Base-by-base conservation (phyloP, 2,113 vertebrate species). In the Athene noctua region DNA sequence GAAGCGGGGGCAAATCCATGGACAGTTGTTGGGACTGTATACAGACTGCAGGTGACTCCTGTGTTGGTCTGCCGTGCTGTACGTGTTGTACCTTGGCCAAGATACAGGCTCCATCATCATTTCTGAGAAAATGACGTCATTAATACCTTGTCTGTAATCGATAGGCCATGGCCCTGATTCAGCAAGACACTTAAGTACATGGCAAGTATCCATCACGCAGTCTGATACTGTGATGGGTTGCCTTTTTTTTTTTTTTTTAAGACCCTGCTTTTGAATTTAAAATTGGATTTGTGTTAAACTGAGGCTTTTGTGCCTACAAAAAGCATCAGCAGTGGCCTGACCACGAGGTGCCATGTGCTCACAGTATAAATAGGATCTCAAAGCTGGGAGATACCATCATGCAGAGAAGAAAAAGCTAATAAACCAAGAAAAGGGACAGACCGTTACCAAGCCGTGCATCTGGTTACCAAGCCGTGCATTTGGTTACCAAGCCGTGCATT, bases 51-150 rank as follows among this genome's bases (percentile, higher is more conserved):
- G 25, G 42, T 54, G 52, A 38, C 26, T 30, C 66, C 55, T 17
- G 8, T 12, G 44, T 58, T 1, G 0, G 8, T 74, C 71, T 73
- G 71, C 4, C 0, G 27, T 63, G 55, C 84, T 71, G 61, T 52
- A 15, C 0, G 0, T 84, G 44, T 66, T 51, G 57, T 29, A 22
- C 71, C 59, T 89, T 94, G 91, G 92, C 86, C 70, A 73, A 51
- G 78, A 66, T 61, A 68, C 70, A 85, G 86, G 3, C 66, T 80
- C 46, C 10, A 23, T 38, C 68, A 58, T 95, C 54, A 92, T 85
- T 95, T 97, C 96, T 82, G 94, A 95, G 97, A 95, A 97, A 66
- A 80, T 46, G 1, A 70, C 49, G 11, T 92, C 84, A 86, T 81
- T 87, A 95, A 87, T 80, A 36, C 32, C 59, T 63, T 2, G 0